These are phyloP conservation scores for Crenuchus spilurus DNA, from an alignment of 2,797 vertebrate genomes.

Conservation along the genomic window DNA sequence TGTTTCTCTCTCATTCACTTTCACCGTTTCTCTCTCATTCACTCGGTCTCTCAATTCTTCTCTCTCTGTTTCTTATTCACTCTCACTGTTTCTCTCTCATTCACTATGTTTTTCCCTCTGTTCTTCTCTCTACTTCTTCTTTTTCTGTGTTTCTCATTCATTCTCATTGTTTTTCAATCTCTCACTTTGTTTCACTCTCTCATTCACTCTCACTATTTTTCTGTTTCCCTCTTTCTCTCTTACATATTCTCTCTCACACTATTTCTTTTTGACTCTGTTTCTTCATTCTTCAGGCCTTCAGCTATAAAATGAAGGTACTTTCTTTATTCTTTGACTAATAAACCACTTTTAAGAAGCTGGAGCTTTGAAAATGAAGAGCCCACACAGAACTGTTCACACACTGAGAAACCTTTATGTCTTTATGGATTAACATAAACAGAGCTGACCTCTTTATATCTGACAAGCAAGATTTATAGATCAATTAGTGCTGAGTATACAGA, in stretches of 20 bases:
- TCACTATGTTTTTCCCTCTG: too few relatives aligned
- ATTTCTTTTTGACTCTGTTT: background rate
- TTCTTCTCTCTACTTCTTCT: too few relatives aligned
- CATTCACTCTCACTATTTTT: too few relatives aligned
- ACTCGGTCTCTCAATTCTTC: background rate
- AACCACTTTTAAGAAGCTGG: background rate
- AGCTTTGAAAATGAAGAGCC: background rate
- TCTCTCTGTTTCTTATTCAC: too few relatives aligned
- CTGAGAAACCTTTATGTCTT: constrained; percentile 17
- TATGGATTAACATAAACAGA: constrained; percentile 36
- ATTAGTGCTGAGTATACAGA: background rate
- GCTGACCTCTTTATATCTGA: background rate
- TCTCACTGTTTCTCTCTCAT: too few relatives aligned
- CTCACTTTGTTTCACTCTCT: too few relatives aligned
- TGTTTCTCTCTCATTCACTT: background rate
- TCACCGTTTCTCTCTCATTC: background rate
- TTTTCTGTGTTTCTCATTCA: too few relatives aligned
- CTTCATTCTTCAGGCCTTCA: background rate
- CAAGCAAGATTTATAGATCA: background rate
- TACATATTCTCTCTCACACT: background rate
- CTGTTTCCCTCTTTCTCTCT: background rate
- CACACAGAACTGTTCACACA: too few relatives aligned
- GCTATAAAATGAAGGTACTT: background rate
- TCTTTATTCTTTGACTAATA: background rate
- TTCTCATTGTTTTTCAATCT: too few relatives aligned